Conservation (phyloP, 2,888 invertebrate species). For the Erebia ligea region DNA sequence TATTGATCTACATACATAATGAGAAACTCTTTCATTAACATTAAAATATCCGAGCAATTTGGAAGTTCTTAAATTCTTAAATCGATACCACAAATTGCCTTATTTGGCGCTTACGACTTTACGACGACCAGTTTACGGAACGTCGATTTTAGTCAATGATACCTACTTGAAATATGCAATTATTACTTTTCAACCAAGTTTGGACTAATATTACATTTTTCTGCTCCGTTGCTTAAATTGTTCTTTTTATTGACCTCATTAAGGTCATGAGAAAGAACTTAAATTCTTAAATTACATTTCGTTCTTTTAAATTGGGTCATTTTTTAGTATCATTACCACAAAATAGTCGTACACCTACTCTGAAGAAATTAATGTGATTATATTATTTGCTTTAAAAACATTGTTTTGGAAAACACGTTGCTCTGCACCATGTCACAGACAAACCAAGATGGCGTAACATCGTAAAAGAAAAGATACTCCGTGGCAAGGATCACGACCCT, state of each 20-base stretch:
- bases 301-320: background rate
- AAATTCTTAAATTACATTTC: background rate
- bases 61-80: conserved; percentile 25
- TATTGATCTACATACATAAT: conserved; percentile 25
- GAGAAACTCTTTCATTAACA: conserved; percentile 32
- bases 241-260: conserved; percentile 5
- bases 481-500: no score
- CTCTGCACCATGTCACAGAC: no score
- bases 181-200: conserved; percentile 15
- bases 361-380: no score
- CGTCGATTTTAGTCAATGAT: conserved; percentile 9
- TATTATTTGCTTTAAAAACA: no score
- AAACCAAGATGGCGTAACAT: no score
- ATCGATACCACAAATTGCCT: conserved; percentile 31
- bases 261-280: background rate
- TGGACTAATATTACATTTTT: conserved; percentile 8
- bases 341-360: no score
- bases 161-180: conserved; percentile 18
- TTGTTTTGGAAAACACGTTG: no score
- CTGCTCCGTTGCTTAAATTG: background rate
- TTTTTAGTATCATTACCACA: background rate
- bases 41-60: conserved; percentile 33
- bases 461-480: no score
- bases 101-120: conserved; percentile 20
- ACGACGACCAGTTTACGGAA: conserved; percentile 11